Conservation (phyloP, 2,113 vertebrate genomes). For the Sinocyclocheilus rhinocerous region DNA sequence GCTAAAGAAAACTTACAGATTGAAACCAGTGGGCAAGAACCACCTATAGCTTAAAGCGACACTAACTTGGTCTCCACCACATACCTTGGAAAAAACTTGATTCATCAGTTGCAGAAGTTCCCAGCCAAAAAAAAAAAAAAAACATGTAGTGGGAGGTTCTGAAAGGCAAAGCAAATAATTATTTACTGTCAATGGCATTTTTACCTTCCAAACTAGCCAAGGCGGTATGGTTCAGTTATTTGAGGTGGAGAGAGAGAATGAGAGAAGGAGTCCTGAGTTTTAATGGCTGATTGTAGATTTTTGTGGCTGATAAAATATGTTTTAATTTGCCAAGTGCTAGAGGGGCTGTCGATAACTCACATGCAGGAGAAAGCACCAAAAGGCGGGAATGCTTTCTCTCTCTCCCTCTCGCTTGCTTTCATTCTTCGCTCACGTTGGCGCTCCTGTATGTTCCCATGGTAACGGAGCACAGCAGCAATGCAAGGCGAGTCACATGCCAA, state of each 20-base stretch:
- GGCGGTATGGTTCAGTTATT: neutral
- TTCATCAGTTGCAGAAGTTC: neutral
- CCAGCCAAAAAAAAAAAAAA: neutral
- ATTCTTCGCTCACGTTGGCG: neutral
- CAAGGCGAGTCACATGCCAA: constrained; percentile 50
- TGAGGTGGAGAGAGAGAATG: neutral
- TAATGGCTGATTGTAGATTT: constrained; percentile 61
- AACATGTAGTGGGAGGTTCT: neutral
- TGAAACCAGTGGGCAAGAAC: constrained; percentile 33
- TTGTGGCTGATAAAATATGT: constrained; percentile 65
- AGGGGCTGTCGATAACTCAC: constrained; percentile 58
- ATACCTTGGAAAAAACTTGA: neutral
- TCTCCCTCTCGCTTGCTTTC: neutral
- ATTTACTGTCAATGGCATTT: neutral
- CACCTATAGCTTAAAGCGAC: neutral
- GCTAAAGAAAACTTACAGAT: constrained; percentile 34
- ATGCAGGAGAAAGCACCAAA: constrained; percentile 20
- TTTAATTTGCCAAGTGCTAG: constrained; percentile 66
- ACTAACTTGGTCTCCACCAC: neutral
- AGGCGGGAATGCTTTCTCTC: neutral
- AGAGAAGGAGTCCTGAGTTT: constrained; percentile 46
- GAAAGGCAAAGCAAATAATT: neutral
- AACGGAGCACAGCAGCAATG: constrained; percentile 67
- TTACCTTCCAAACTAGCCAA: neutral
- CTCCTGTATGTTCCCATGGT: constrained; percentile 69